Evolutionary conservation across 2,888 invertebrate genomes (phyloP).

Genomic region (Petrolisthes cinctipes): DNA sequence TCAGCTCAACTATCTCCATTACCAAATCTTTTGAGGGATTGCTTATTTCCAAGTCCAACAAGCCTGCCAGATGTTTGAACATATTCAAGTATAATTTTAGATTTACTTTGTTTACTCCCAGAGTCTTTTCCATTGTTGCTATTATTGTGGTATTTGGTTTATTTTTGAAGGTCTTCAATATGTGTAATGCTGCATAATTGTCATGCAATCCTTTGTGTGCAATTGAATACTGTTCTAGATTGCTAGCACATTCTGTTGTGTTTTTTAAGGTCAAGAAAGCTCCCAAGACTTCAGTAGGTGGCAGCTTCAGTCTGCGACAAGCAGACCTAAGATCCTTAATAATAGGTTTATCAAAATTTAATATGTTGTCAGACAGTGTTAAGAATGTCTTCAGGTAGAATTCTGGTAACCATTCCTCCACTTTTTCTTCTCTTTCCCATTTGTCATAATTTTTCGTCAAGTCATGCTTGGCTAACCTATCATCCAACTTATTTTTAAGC

Average conservation of each 20-base stretch:
- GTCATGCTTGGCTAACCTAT: not conserved
- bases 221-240: not conserved
- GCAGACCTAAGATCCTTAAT: not conserved
- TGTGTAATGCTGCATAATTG: slow-evolving; percentile 1
- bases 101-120: no score
- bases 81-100: no score
- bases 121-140: no score
- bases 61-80: no score
- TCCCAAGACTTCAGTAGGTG: not conserved
- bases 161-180: not conserved
- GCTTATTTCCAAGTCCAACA: no score
- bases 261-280: not conserved
- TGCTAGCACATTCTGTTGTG: not conserved
- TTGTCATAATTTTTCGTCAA: not conserved
- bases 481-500: not conserved
- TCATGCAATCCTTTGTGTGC: slow-evolving; percentile 14
- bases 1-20: no score
- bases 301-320: not conserved
- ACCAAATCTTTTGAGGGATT: no score
- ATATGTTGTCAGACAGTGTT: not conserved
- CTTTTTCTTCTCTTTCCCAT: not conserved
- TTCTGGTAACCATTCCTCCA: not conserved
- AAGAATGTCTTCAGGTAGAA: not conserved
- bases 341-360: not conserved
- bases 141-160: not conserved